Base-by-base conservation (phyloP, 2,113 vertebrate species). In the Cricetomys ansorgei region DNA sequence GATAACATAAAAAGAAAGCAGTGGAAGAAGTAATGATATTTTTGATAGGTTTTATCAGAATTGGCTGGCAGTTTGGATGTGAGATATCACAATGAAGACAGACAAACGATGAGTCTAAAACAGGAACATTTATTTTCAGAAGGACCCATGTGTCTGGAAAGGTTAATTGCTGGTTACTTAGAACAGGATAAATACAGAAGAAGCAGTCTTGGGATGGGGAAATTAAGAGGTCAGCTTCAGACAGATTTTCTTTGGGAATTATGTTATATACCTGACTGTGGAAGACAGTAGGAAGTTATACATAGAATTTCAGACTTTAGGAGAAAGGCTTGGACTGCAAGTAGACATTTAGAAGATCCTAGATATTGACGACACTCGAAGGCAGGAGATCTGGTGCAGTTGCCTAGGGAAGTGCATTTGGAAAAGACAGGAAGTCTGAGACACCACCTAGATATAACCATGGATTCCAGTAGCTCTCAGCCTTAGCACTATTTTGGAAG, bases 1-100 rank as follows among this genome's bases (percentile, higher is more conserved):
- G n/a, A n/a, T n/a, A n/a, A n/a, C n/a, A n/a, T n/a, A n/a, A n/a
- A n/a, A n/a, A n/a, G n/a, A 86, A 59, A 79, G 17, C 72, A 48
- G n/a, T 48, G 25, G 83, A 64, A 57, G 34, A 72, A 92, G 62
- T 23, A 27, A 73, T 75, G 59, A 59, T 31, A 62, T 43, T 92
- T 79, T 75, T 50, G 19, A 45, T 89, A n/a, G n/a, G 69, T 55
- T 79, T 40, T 76, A 59, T 83, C 29, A 75, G 76, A 92, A 93
- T 9, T 84, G 77, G 4, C 45, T 81, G 76, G 70, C 1, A 34
- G 53, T 72, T 79, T 73, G 21, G 37, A 89, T 53, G 17, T 19
- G 34, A 79, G 62, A 48, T 23, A 70, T 15, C 43, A 95, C 31
- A 13, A 19, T 12, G 86, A 89, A n/a, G 50, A 11, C 40, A 69